Evolutionary conservation across 2,113 vertebrate genomes (phyloP), one percentile per base, ranked within the genome.

Genomic region (Cettia cetti): DNA sequence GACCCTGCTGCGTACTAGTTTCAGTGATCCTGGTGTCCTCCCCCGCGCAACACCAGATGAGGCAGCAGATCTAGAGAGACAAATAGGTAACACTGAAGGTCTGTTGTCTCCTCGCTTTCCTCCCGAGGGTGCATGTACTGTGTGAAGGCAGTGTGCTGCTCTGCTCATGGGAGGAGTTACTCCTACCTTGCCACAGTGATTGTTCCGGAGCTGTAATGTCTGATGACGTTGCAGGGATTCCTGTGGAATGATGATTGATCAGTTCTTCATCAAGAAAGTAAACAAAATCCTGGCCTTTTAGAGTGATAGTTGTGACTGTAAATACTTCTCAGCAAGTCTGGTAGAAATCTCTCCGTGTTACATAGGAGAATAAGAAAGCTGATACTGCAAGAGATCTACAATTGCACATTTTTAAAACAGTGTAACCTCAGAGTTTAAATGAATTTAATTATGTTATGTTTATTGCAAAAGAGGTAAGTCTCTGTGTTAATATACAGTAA

Each of bases 1-100:
- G 89, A 99, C 99, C 14, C 98, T 99, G 96, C 98, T 99, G 56
- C 98, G 99, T 53, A 99, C 99, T 83, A 99, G 99, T 98, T 99
- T 99, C 98, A 99, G 98, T 90, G 99, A 99, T 91, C 99, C 99
- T 7, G 99, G 99, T 65, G 99, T 99, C 94, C 98, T 99, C 86
- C 99, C 99, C 20, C 97, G 99, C 19, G 99, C 99, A 95, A 99
- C 98, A 15, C 98, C 98, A 21, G 99, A 99, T 77, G 99, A 99
- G 96, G 99, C 99, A 52, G 98, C 99, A 37, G 99, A 99, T 98
- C 98, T 99, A 97, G 99, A 99, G 97, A 98, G 99, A 97, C 99
- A 99, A 98, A 99, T 99, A 98, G 99, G 99, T 99, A 99, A 99
- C 95, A 90, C 68, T 11, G 82, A 93, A 92, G 96, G 94, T 95